Evolutionary conservation across 2,797 vertebrate genomes (phyloP).

Genomic region (Ptychadena robeensis): DNA sequence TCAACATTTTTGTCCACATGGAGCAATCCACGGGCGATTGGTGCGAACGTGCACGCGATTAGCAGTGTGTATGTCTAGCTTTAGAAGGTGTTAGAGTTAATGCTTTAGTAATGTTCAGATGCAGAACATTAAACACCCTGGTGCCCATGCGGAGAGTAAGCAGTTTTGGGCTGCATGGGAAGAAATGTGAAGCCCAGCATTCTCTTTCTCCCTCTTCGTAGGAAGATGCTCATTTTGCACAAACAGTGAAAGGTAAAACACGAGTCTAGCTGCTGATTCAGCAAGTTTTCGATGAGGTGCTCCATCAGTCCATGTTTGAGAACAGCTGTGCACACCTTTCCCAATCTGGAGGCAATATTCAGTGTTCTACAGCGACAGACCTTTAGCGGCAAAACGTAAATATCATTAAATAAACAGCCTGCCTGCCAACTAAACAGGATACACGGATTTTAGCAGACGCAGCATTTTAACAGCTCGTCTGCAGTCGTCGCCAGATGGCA

Average conservation of each 20-base stretch:
- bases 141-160: neutral
- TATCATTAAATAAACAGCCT: conserved; percentile 40
- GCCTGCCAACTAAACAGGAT: conserved; percentile 33
- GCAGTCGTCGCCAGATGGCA: conserved; percentile 35
- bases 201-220: neutral
- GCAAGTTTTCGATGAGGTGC: neutral
- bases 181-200: neutral
- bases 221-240: neutral
- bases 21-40: no score
- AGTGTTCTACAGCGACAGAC: conserved; percentile 29
- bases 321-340: conserved; percentile 40
- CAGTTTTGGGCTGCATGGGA: neutral
- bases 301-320: neutral
- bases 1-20: no score
- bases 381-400: conserved; percentile 29
- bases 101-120: neutral
- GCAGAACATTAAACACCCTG: neutral
- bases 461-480: conserved; percentile 31
- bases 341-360: conserved; percentile 43
- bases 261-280: neutral
- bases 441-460: conserved; percentile 35
- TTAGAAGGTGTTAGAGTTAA: neutral
- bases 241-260: neutral
- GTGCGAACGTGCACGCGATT: no score
- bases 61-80: no score